Base-by-base conservation (phyloP, 2,797 vertebrate genomes). In the Lepus oiostolus region DNA sequence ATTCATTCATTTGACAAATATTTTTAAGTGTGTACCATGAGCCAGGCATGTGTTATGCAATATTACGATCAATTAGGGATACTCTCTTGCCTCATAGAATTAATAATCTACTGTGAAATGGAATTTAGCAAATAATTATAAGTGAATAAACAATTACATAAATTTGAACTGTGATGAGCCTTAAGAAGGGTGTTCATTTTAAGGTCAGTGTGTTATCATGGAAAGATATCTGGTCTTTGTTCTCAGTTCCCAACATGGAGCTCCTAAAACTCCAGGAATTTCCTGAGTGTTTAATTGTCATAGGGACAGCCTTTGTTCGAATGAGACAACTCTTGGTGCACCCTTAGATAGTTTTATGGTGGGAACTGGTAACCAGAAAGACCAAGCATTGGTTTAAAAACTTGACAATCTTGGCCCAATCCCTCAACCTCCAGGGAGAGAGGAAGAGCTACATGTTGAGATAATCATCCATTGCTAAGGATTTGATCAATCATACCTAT, bases 81-180 rank as follows among this genome's bases (percentile, higher is more conserved):
- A 10, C 10, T 76, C 35, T 90, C 72, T 92, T 85, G 88, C 17
- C 30, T 92, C 5, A 2, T 62, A 30, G 79, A 82, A 85, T 68
- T 60, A 35, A 58, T 47, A 52, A 9, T 83, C 32, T 88, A 24
- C 19, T 85, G 42, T 11, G 58, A 77, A 95, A 60, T 38, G n/a
- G 30, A 90, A 84, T 65, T 90, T 52, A 74, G 65, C 38, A 96
- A 95, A 89, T 83, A 93, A 89, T 95, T 67, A 68, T 4, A 95
- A 79, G 32, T 83, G 4, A 88, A 63, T 92, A 70, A 76, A 70
- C 62, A 68, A 70, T 38, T 50, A 65, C 47, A 76, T 58, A 35
- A 67, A 85, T 65, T 71, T 60, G 76, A 85, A 93, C 50, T 50
- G 52, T 75, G 67, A 60, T 80, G 80, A 86, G 9, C 38, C 35